Conservation (phyloP, 2,888 invertebrate genomes). For the Cephus pygmeus region DNA sequence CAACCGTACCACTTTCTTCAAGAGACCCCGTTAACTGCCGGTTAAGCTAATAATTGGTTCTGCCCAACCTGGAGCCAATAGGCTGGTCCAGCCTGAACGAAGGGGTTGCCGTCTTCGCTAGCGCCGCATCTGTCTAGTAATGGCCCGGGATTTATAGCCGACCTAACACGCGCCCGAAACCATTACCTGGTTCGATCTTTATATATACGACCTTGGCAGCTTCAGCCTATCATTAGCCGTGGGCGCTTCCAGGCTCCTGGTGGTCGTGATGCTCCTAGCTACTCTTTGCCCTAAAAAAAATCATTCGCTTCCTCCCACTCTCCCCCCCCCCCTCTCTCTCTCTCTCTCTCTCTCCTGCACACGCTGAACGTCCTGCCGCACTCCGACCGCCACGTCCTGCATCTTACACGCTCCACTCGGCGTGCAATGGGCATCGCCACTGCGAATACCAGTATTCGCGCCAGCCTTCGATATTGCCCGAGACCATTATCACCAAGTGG, state of each 20-base stretch:
- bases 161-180: slow-evolving; percentile 55
- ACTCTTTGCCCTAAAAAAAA: too few species aligned
- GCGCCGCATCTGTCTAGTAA: slow-evolving; percentile 63
- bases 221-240: slow-evolving; percentile 43
- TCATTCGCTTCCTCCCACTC: too few species aligned
- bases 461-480: not conserved
- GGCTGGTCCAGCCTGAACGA: slow-evolving; percentile 10
- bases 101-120: slow-evolving; percentile 43
- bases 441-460: not conserved
- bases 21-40: slow-evolving; percentile 13
- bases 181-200: slow-evolving; percentile 46
- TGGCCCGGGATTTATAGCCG: slow-evolving; percentile 57
- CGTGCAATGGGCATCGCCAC: not conserved
- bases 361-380: not conserved
- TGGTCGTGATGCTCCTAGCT: too few species aligned
- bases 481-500: not conserved
- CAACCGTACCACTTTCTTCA: slow-evolving; percentile 15
- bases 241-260: slow-evolving; percentile 19
- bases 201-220: slow-evolving; percentile 38
- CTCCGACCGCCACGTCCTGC: not conserved
- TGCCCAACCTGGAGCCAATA: not conserved
- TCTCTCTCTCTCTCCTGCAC: slow-evolving; percentile 1
- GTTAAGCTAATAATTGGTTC: slow-evolving; percentile 34
- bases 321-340: too few species aligned
- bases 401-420: not conserved